A percentile compares a stretch with the other conserved stretches of the same genome.
These are phyloP conservation scores for Poecile atricapillus DNA, from an alignment of 2,113 vertebrate genomes.

Conservation along the genomic window DNA sequence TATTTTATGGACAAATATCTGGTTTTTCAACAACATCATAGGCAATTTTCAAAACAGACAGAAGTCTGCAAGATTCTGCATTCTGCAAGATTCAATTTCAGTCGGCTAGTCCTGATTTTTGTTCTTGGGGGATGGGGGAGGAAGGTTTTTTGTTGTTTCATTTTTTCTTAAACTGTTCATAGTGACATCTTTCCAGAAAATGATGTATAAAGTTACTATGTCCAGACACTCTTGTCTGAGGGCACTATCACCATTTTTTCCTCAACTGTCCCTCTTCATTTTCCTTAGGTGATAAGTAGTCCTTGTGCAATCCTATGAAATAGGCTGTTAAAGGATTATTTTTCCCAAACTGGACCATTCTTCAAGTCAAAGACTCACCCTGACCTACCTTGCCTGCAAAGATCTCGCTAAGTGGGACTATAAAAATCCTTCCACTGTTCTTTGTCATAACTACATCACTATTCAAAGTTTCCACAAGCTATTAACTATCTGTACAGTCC, in stretches of 20 bases:
- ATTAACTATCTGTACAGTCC: background rate
- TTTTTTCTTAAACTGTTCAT: background rate
- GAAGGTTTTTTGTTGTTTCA: background rate
- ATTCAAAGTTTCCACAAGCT: background rate
- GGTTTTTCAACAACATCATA: background rate
- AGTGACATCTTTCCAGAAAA: background rate
- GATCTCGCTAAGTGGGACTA: background rate
- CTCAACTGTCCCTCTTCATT: background rate
- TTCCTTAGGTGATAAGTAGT: background rate
- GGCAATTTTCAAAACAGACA: background rate
- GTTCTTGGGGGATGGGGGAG: background rate
- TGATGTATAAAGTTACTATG: background rate
- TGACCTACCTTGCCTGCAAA: background rate
- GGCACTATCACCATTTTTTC: background rate
- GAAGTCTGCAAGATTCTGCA: background rate
- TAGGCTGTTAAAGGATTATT: background rate
- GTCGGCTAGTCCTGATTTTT: background rate
- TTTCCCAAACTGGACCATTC: background rate
- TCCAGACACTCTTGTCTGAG: background rate
- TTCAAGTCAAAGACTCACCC: background rate
- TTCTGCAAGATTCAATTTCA: background rate
- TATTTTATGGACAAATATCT: background rate
- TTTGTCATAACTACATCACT: background rate
- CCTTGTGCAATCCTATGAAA: background rate
- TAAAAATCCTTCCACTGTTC: background rate